Base-by-base conservation (phyloP, 2,797 vertebrate species). In the Leptodactylus fallax region DNA sequence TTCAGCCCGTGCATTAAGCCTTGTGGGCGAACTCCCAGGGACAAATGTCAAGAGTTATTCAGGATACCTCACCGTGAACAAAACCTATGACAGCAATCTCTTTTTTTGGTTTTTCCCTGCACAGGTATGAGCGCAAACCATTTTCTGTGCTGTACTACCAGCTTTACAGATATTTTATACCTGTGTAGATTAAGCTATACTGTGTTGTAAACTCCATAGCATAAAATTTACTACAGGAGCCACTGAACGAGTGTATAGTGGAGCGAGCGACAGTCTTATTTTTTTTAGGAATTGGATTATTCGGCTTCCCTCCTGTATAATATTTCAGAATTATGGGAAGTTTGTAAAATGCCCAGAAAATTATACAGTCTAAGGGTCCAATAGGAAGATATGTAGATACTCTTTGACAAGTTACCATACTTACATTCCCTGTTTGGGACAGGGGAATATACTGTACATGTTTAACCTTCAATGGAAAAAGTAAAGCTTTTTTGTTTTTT, bases 51-150 rank as follows among this genome's bases (percentile, higher is more conserved):
- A 96, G 91, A 96, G 95, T 88, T 96, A 95, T 55, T 91, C 96
- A 0, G 92, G 96, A 11, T 98, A 97, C 90, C 88, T 97, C 79
- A 97, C 96, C 0, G 94, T 96, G 91, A 97, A 96, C 92, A 95
- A 96, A 87, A 95, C 92, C 56, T 96, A 94, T 94, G 97, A 96
- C 93, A 97, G 95, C 92, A 97, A 96, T 92, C 94, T 98, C 76
- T 97, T 97, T 93, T 97, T 97, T 90, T 98, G 96, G 96, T 97
- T 97, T 91, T 95, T 97, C 85, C 96, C 96, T 2, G 96, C 96
- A 21, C 92, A 95, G 91, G 94, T 93, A 94, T 56, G 89, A 17
- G 1, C 25, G 17, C 7, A n/a, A 14, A n/a, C 14, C 36, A 6
- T 53, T 10, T 17, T 10, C 14, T 69, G 13, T 8, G 55, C 11